Base-by-base conservation (phyloP, 2,888 invertebrate genomes). In the Eupithecia abbreviata region DNA sequence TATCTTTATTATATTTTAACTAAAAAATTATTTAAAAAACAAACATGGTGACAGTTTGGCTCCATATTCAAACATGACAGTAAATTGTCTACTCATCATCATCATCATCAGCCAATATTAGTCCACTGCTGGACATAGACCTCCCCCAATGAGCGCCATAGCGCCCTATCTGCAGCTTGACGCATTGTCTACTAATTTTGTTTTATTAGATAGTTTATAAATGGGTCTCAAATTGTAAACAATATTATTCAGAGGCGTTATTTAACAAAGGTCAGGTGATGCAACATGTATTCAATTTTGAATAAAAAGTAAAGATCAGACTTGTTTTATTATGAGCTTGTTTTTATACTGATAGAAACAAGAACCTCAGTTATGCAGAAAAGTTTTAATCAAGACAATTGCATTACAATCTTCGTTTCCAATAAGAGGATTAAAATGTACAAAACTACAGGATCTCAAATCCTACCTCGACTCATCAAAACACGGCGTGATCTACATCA, bases 401-500 rank as follows among this genome's bases (percentile, higher is more conserved):
- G 55, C 18, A 18, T 58, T 9, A 58, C 3, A 58, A 58, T 58
- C 18, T 1, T 18, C 18, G n/a, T 9, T 58, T 58, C 18, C 55
- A 18, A 58, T 58, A 58, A 18, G 55, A 55, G 30, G 10, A 30
- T 4, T 30, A 0, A 18, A 58, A 58, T 18, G 18, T 18, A n/a
- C n/a, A n/a, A 18, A 10, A 30, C 18, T 12, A 7, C 79, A 93
- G 92, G 89, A 91, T 47, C 79, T 94, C 0, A 85, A 92, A 82
- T 75, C 81, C 0, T 92, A 89, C 77, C 79, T 94, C 9, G 91
- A 93, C 76, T 85, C 86, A 0, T 91, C 93, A 2, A 84, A 86
- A 49, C 82, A 90, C 47, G 95, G 94, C 0, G 92, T 93, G 0
- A 89, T 95, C 41, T 93, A 91, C 79, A 87, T 95, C 62, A 94